Conservation (phyloP, 2,113 vertebrate species). For the Ovis canadensis region DNA sequence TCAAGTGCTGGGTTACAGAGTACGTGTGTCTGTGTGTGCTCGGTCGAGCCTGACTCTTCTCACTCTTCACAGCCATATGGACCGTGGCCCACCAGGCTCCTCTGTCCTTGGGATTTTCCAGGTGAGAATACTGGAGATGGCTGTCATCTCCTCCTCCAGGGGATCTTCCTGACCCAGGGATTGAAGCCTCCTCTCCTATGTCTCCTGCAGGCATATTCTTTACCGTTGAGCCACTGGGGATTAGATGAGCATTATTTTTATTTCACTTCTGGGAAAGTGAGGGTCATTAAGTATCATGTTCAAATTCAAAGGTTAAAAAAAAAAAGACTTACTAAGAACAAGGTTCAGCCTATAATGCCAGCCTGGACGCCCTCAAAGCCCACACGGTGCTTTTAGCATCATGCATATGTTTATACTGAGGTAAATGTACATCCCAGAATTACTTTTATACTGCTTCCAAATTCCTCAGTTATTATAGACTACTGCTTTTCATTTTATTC, state of each 20-base stretch:
- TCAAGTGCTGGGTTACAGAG: not conserved
- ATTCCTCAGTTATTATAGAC: not conserved
- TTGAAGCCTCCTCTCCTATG: not conserved
- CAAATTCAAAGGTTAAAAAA: not conserved
- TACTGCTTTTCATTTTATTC: not conserved
- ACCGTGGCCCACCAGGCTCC: not conserved
- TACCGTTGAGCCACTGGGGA: not conserved
- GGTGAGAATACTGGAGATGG: not conserved
- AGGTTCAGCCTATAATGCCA: not conserved
- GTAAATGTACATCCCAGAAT: not conserved
- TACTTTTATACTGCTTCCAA: not conserved
- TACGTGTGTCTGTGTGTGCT: not conserved
- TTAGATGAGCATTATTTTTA: not conserved
- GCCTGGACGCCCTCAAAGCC: not conserved
- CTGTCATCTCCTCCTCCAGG: not conserved
- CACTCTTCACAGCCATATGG: not conserved
- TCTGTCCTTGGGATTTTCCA: not conserved
- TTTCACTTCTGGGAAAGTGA: not conserved
- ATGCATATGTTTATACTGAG: not conserved
- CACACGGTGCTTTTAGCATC: not conserved
- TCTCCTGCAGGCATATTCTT: not conserved
- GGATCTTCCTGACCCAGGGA: not conserved
- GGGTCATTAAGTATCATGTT: not conserved
- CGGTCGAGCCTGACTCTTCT: not conserved
- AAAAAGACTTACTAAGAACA: not conserved